Conservation (phyloP, 1,140 invertebrate species). For the Triops cancriformis region DNA sequence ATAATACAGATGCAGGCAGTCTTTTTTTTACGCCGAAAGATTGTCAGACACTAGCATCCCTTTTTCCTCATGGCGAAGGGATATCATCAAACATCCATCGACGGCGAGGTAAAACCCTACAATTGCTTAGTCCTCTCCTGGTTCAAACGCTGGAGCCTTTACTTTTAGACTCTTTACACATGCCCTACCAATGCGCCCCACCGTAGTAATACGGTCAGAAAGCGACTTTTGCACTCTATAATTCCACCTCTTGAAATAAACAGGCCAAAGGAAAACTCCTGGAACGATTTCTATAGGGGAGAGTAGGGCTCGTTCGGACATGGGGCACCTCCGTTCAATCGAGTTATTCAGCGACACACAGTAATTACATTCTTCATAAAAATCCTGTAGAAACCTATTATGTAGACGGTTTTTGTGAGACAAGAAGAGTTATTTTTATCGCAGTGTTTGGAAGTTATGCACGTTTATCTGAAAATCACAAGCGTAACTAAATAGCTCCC, state of each 20-base stretch:
- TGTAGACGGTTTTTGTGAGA: too few relatives aligned
- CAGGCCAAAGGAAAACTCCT: not conserved
- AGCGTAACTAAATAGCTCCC: too few relatives aligned
- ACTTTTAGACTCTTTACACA: not conserved
- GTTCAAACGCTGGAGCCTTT: not conserved
- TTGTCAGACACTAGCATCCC: not conserved
- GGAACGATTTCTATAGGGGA: too few relatives aligned
- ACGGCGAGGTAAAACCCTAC: not conserved
- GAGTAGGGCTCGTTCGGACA: too few relatives aligned
- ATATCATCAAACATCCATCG: conserved; percentile 6
- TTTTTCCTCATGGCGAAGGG: not conserved
- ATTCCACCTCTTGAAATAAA: not conserved
- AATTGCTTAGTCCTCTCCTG: not conserved
- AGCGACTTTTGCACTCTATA: not conserved
- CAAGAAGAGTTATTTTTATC: too few relatives aligned
- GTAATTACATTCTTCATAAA: too few relatives aligned
- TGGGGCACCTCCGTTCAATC: too few relatives aligned
- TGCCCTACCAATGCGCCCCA: not conserved
- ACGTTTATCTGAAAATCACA: too few relatives aligned
- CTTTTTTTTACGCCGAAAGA: not conserved
- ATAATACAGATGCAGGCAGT: not conserved
- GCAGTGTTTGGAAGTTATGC: too few relatives aligned
- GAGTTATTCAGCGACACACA: too few relatives aligned
- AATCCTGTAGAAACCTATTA: too few relatives aligned
- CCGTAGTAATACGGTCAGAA: not conserved